phyloP scores from a whole-genome alignment of 2,113 vertebrate genomes.

The Clupea harengus region DNA sequence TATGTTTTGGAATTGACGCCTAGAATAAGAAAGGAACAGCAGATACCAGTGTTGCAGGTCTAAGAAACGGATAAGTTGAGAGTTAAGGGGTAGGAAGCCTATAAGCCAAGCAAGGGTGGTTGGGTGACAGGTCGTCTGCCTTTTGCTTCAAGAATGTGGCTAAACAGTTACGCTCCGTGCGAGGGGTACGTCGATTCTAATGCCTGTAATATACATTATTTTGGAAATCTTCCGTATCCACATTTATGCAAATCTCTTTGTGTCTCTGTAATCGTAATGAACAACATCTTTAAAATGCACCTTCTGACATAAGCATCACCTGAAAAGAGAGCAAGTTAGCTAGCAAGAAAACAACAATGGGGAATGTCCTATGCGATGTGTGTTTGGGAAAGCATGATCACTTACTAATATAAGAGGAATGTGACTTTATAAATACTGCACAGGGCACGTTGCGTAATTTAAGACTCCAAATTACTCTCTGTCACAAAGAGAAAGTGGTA shows the following conservation, averaged over 20 bases:
- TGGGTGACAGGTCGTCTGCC: too few relatives aligned
- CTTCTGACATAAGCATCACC: not conserved
- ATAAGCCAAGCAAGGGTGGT: too few relatives aligned
- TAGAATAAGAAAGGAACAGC: too few relatives aligned
- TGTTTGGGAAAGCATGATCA: not conserved
- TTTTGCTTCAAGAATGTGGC: too few relatives aligned
- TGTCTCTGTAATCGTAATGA: not conserved
- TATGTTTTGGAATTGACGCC: too few relatives aligned
- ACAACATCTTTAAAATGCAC: not conserved
- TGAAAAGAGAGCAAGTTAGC: not conserved
- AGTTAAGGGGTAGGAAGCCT: too few relatives aligned
- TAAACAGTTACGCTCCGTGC: too few relatives aligned
- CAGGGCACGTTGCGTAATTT: not conserved
- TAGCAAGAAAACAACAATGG: not conserved
- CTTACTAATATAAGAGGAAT: not conserved
- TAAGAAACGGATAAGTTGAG: too few relatives aligned
- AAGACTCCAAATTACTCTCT: not conserved
- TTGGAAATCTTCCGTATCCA: not conserved
- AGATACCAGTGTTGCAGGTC: too few relatives aligned
- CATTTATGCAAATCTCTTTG: not conserved
- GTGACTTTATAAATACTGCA: not conserved
- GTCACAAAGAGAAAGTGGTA: not conserved
- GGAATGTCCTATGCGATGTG: not conserved
- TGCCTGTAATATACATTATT: too few relatives aligned
- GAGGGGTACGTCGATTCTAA: too few relatives aligned